phyloP scores from a whole-genome alignment of 2,797 vertebrate genomes.

The Fistularia tabacaria region DNA sequence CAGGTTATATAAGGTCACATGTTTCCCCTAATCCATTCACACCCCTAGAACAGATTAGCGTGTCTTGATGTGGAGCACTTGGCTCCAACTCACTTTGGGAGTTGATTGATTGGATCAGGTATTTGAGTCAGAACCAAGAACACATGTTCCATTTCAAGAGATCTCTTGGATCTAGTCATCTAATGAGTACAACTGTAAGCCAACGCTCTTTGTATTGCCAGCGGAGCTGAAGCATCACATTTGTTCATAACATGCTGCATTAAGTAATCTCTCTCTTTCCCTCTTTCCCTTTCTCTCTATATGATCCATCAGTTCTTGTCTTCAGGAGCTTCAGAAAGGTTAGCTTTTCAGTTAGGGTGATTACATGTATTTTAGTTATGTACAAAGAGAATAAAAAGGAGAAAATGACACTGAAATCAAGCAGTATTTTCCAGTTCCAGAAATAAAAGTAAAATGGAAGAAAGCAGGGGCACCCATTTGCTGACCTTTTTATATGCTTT shows the following conservation, averaged over 20 bases:
- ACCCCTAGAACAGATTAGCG: constrained; percentile 5
- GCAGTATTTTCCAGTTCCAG: constrained; percentile 5
- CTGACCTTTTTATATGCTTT: constrained; percentile 47
- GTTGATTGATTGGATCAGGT: constrained; percentile 61
- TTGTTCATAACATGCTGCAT: constrained; percentile 46
- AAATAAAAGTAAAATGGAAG: constrained; percentile 18
- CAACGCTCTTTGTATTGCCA: constrained; percentile 58
- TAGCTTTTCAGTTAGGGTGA: neutral
- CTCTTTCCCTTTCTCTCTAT: too few relatives aligned
- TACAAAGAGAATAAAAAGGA: neutral
- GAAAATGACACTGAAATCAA: neutral
- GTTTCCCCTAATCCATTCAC: neutral
- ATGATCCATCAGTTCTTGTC: too few relatives aligned
- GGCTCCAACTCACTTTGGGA: constrained; percentile 32
- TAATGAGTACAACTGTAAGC: constrained; percentile 54
- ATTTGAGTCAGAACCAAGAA: constrained; percentile 46
- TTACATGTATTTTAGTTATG: neutral
- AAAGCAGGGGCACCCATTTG: constrained; percentile 16
- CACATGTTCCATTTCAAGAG: constrained; percentile 58
- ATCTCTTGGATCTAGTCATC: constrained; percentile 57
- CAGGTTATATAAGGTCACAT: too few relatives aligned
- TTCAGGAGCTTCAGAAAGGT: too few relatives aligned
- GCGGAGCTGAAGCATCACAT: constrained; percentile 58
- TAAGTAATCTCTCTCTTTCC: too few relatives aligned
- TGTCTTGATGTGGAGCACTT: constrained; percentile 25